Percentiles rank a stretch among this genome's conserved stretches.
Conservation (phyloP, 2,113 vertebrate genomes). For the Cairina moschata region DNA sequence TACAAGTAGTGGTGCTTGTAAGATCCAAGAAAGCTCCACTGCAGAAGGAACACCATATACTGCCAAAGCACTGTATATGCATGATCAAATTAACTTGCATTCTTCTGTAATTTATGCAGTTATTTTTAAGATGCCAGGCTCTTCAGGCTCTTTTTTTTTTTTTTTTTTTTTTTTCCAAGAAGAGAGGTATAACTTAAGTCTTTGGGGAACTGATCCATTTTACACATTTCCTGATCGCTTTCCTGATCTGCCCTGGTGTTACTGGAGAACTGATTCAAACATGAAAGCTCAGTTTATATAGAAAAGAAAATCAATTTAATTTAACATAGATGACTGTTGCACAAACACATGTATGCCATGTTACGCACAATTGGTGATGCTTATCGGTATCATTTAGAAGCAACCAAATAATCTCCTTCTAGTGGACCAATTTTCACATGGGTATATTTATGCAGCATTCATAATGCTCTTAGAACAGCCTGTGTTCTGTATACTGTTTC, state of each 20-base stretch:
- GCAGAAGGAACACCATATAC: neutral
- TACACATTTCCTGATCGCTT: slow-evolving; percentile 25
- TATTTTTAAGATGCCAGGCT: slow-evolving; percentile 21
- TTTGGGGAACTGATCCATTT: slow-evolving; percentile 61
- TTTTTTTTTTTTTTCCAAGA: slow-evolving; percentile 39
- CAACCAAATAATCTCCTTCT: neutral
- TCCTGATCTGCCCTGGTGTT: slow-evolving; percentile 15
- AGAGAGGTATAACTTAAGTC: slow-evolving; percentile 24
- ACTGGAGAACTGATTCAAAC: slow-evolving; percentile 32
- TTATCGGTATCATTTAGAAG: slow-evolving; percentile 7
- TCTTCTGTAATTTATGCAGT: slow-evolving; percentile 8
- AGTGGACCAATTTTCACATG: neutral
- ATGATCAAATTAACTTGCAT: neutral
- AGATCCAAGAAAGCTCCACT: neutral
- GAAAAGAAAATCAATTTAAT: slow-evolving; percentile 40
- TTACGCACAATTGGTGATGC: slow-evolving; percentile 8
- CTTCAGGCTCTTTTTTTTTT: neutral
- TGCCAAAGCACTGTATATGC: neutral
- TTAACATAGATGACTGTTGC: neutral
- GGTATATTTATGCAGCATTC: neutral
- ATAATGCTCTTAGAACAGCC: neutral
- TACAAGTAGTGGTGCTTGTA: neutral
- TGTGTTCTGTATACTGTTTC: slow-evolving; percentile 27
- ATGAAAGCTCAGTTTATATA: slow-evolving; percentile 24
- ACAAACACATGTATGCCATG: neutral